These are phyloP conservation scores for Amphibalanus amphitrite DNA, from an alignment of 1,140 invertebrate species.

Conservation along the genomic window DNA sequence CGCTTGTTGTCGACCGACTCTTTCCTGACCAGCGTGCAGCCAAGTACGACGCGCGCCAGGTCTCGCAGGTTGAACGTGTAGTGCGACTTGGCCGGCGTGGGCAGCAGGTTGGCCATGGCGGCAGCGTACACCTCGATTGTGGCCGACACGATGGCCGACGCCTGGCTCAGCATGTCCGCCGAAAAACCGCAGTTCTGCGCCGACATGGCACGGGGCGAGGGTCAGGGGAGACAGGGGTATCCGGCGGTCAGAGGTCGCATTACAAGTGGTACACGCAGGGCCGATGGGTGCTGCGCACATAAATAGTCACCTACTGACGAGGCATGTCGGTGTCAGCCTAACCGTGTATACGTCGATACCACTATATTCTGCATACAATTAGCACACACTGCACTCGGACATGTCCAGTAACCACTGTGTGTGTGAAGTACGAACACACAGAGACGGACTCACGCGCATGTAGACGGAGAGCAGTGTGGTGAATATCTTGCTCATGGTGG, in stretches of 20 bases:
- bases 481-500: conserved; percentile 69
- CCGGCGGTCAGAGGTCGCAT: no score
- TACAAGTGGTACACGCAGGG: no score
- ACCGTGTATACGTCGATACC: no score
- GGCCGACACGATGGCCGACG: conserved; percentile 68
- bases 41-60: conserved; percentile 82
- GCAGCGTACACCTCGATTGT: conserved; percentile 76
- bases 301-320: no score
- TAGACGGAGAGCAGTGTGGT: conserved; percentile 29
- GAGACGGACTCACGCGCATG: background rate
- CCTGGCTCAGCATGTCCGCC: conserved; percentile 43
- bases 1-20: conserved; percentile 4
- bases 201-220: background rate
- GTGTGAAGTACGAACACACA: no score
- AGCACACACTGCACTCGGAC: no score
- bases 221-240: no score
- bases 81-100: conserved; percentile 74
- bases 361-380: no score
- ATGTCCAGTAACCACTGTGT: no score
- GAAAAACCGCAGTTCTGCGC: background rate
- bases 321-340: no score
- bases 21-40: conserved; percentile 23
- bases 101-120: conserved; percentile 60
- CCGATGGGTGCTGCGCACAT: no score
- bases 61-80: conserved; percentile 90